Evolutionary conservation across 2,888 invertebrate genomes (phyloP), one percentile per base, ranked within the genome.

Genomic region (Dendrolimus houi): DNA sequence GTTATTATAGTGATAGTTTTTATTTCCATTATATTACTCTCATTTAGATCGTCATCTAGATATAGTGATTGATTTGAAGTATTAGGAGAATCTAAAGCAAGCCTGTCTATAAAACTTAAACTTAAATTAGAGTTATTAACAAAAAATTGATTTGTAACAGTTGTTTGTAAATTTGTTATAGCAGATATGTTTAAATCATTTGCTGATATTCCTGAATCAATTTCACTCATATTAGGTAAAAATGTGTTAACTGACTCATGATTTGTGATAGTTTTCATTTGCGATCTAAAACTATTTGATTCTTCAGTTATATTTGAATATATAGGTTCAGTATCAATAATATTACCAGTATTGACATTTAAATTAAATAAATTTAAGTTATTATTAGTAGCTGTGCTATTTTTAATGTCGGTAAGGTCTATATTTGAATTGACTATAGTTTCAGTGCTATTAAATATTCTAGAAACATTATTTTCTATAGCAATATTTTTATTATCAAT

Each of bases 11-110:
- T 90, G 2, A 91, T 91, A 1, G 91, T 89, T 79, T 91, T 91
- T 2, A 91, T 90, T 64, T 91, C 91, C 91, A 91, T 91, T 29
- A 91, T 91, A 61, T 91, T 91, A 58, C 91, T 91, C 70, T 91
- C 91, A 63, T 91, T 91, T 54, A 91, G 73, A 68, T 91, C 91
- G 65, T 91, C 91, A 58, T 91, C 91, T 1, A 87, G 73, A 60
- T 79, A 87, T 13, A 91, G 63, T 0, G 89, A 88, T 64, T 83
- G 83, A 41, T 87, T 86, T 1, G 88, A 85, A 1, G 71, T 55
- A 56, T 75, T 80, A 0, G 91, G 88, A 0, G 88, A 88, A 54
- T 91, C 82, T 54, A 91, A 61, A 0, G 81, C 89, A 1, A 91
- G 72, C 66, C 86, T 77, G 54, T 91, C 91, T 52, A 91, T 89